These are phyloP conservation scores for Amphiprion ocellaris DNA, from an alignment of 2,113 vertebrate species.

Conservation along the genomic window DNA sequence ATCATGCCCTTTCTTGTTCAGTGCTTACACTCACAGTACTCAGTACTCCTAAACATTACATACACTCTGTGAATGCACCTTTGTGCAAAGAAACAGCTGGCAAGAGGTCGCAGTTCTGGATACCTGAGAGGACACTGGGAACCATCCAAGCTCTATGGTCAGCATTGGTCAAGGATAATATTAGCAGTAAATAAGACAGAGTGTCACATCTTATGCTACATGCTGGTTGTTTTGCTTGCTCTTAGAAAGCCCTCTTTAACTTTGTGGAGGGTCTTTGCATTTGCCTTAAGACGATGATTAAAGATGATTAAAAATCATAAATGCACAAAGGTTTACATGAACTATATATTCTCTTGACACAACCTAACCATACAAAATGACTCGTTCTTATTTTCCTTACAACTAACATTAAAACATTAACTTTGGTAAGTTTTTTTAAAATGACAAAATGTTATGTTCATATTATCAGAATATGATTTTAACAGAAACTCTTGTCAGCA, in stretches of 20 bases:
- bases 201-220: constrained; percentile 5
- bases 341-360: background rate
- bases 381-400: background rate
- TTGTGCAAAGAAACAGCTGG: background rate
- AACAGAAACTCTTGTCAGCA: background rate
- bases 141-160: background rate
- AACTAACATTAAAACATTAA: background rate
- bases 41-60: background rate
- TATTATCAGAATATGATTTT: no score
- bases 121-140: constrained; percentile 11
- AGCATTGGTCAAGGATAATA: constrained; percentile 15
- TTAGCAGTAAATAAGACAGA: constrained; percentile 22
- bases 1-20: constrained; percentile 53
- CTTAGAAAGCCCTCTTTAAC: background rate
- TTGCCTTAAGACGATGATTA: background rate
- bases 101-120: constrained; percentile 2
- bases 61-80: constrained; percentile 3
- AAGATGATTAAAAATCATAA: background rate
- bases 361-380: background rate
- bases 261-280: background rate
- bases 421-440: background rate
- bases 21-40: background rate
- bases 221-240: background rate
- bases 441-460: background rate
- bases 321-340: background rate